Base-by-base conservation (phyloP, 2,888 invertebrate species). In the Diarsia dahlii region DNA sequence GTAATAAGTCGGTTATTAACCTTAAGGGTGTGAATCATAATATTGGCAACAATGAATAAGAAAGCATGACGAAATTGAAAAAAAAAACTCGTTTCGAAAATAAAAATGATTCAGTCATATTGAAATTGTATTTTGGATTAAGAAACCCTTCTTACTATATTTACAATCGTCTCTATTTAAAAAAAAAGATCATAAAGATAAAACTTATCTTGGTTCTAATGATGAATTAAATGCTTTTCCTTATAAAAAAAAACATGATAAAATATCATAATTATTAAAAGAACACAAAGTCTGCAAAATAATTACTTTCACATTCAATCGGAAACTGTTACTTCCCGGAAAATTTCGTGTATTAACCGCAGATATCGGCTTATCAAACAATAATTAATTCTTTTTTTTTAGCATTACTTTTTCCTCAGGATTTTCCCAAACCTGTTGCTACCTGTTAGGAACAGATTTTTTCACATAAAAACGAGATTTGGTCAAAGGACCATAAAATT, bases 41-140 rank as follows among this genome's bases (percentile, higher is more conserved):
- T 45, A 50, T n/a, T 28, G 9, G n/a, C 12, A 15, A 15, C 18
- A 46, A 2, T 18, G 10, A 46, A 8, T 13, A 20, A 56, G 10
- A 15, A 50, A 28, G 0, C 0, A 34, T 73, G 46, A 48, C 23
- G 63, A 39, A 84, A 70, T 28, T 34, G 39, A 39, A 39, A 45
- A 39, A 1, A 18, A 68, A 54, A 28, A 28, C 28, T 2, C 3
- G 8, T 13, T 45, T 4, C 23, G 8, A 54, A 28, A 8, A 28
- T 23, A 52, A 50, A 20, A 13, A 2, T 23, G 12, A 50, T 20
- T 4, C 2, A 39, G 39, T 39, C 39, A 12, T 58, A 8, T 58
- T 58, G 13, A 15, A 8, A 56, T 58, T 58, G 15, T 4, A 39
- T 3, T 60, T 9, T 20, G 10, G 39, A 62, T 20, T 39, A 62